phyloP scores from a whole-genome alignment of 2,113 vertebrate genomes.

The Origma solitaria region DNA sequence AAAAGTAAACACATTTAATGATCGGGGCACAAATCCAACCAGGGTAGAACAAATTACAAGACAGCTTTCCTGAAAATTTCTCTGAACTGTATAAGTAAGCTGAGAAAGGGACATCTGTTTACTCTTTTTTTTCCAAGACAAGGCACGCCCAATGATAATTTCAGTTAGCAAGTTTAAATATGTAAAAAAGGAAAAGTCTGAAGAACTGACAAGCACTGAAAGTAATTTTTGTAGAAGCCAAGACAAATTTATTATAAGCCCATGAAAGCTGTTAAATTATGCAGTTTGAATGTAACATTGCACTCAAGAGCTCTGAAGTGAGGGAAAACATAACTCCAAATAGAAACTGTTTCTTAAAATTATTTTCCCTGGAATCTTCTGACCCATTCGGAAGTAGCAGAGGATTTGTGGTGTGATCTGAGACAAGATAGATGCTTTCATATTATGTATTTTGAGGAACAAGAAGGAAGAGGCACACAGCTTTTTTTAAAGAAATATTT shows the following conservation, averaged over 20 bases:
- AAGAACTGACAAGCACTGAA: background rate
- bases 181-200: background rate
- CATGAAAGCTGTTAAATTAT: background rate
- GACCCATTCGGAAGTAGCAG: background rate
- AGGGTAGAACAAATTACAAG: background rate
- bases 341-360: background rate
- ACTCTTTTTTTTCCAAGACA: background rate
- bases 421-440: background rate
- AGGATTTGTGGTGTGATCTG: background rate
- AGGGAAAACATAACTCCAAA: background rate
- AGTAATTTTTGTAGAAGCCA: background rate
- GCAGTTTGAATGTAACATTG: background rate
- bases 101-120: background rate
- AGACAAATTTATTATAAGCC: background rate
- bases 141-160: background rate
- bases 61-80: background rate
- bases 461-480: background rate
- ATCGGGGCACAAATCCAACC: background rate
- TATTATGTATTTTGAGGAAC: background rate
- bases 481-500: background rate
- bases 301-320: background rate
- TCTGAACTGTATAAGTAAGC: background rate
- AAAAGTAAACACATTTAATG: background rate
- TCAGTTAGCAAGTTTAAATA: background rate
- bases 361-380: background rate